Evolutionary conservation across 2,888 invertebrate genomes (phyloP).

Genomic region (Pollenia amentaria): DNA sequence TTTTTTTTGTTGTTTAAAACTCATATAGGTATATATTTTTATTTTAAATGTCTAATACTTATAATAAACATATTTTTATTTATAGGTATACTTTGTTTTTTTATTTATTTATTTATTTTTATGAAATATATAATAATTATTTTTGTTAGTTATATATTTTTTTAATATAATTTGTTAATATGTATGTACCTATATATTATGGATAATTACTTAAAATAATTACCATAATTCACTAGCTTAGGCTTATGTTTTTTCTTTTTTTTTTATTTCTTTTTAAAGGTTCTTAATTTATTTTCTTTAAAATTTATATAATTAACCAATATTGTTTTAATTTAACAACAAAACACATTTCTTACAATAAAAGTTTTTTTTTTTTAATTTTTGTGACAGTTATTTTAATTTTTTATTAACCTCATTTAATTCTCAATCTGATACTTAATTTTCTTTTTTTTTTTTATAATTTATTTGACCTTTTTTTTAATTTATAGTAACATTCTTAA

Average conservation of each 20-base stretch:
- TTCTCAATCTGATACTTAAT: not conserved
- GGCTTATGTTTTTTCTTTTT: slow-evolving; percentile 48
- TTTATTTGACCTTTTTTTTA: slow-evolving; percentile 23
- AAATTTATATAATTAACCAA: slow-evolving; percentile 51
- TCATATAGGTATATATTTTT: slow-evolving; percentile 72
- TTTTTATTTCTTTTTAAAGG: not conserved
- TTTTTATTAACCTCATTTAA: slow-evolving; percentile 4
- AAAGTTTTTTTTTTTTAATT: slow-evolving; percentile 1
- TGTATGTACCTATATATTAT: slow-evolving; percentile 42
- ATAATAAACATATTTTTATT: slow-evolving; percentile 33
- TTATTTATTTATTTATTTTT: slow-evolving; percentile 30
- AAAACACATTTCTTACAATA: slow-evolving; percentile 59
- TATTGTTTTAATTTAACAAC: slow-evolving; percentile 66
- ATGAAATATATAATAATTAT: slow-evolving; percentile 16
- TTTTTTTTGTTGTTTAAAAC: slow-evolving; percentile 73
- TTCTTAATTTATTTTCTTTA: slow-evolving; percentile 29
- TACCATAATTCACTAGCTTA: slow-evolving; percentile 72
- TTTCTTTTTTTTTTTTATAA: slow-evolving; percentile 4
- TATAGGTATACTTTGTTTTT: slow-evolving; percentile 9
- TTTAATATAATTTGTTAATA: slow-evolving; percentile 6
- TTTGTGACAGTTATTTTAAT: not conserved
- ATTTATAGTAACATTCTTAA: slow-evolving; percentile 33
- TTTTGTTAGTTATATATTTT: slow-evolving; percentile 19
- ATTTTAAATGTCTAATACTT: slow-evolving; percentile 69
- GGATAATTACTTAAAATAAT: slow-evolving; percentile 67